Evolutionary conservation across 2,888 invertebrate species (phyloP).

Genomic region (Lumbricus terrestris): DNA sequence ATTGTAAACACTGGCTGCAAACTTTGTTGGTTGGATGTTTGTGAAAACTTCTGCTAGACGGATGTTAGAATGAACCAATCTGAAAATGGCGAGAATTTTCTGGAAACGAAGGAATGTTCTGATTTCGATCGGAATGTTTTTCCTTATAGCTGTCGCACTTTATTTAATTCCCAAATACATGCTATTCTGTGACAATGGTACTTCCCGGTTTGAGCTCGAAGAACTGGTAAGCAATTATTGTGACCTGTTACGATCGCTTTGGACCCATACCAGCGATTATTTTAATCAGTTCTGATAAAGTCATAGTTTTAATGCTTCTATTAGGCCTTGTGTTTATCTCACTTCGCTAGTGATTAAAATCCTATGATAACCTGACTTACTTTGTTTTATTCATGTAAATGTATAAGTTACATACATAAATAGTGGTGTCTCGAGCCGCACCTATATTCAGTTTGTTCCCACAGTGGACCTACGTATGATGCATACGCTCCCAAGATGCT

Average conservation of each 20-base stretch:
- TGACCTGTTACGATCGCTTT: not conserved
- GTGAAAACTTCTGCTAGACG: not conserved
- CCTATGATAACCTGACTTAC: no score
- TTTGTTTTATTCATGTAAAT: no score
- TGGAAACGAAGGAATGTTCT: not conserved
- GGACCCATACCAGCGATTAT: not conserved
- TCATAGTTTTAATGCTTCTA: no score
- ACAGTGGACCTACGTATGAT: no score
- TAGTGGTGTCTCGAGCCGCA: no score
- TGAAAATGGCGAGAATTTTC: constrained; percentile 7
- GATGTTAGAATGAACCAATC: not conserved
- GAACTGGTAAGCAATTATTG: not conserved
- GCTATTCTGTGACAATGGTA: not conserved
- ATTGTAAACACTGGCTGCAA: not conserved
- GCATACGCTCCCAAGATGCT: no score
- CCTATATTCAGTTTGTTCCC: no score
- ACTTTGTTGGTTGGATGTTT: not conserved
- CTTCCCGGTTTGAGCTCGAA: not conserved
- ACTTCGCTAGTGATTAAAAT: no score
- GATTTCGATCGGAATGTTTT: not conserved
- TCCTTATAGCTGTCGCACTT: not conserved
- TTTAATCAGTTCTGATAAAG: no score
- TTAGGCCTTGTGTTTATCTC: no score
- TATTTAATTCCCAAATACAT: not conserved
- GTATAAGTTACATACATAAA: no score